These are phyloP conservation scores for Synodontis membranacea DNA, from an alignment of 2,113 vertebrate species.

Conservation along the genomic window DNA sequence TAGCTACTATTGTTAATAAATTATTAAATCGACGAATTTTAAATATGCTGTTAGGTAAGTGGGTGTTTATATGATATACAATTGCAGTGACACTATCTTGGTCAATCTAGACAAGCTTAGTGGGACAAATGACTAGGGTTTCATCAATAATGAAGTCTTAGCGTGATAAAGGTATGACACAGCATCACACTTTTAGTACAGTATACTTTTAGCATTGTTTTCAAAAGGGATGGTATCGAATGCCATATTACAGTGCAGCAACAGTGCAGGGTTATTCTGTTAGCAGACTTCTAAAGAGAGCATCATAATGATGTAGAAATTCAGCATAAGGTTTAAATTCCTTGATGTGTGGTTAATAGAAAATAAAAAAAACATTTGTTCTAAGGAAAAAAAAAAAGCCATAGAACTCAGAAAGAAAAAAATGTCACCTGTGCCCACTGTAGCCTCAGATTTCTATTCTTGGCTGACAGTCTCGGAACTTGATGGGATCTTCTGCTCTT, in stretches of 20 bases:
- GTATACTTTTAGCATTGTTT: background rate
- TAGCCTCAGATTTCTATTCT: background rate
- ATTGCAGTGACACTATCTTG: background rate
- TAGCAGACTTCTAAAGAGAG: background rate
- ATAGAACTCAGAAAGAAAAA: background rate
- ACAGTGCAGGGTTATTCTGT: background rate
- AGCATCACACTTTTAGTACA: background rate
- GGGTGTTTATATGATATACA: background rate
- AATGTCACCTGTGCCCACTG: background rate
- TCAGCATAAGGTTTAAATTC: background rate
- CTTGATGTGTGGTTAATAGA: background rate
- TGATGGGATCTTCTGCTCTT: background rate
- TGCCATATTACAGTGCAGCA: background rate
- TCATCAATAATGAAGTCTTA: background rate
- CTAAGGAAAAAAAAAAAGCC: background rate
- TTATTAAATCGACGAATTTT: no score
- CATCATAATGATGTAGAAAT: background rate
- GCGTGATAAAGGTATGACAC: background rate
- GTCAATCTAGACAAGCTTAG: background rate
- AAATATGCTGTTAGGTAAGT: background rate
- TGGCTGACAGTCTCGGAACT: background rate
- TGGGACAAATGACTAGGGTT: background rate
- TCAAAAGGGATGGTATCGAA: background rate
- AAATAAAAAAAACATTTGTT: background rate
- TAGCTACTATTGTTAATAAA: background rate